Base-by-base conservation (phyloP, 2,888 invertebrate genomes). In the Glyphotaelius pellucidus region DNA sequence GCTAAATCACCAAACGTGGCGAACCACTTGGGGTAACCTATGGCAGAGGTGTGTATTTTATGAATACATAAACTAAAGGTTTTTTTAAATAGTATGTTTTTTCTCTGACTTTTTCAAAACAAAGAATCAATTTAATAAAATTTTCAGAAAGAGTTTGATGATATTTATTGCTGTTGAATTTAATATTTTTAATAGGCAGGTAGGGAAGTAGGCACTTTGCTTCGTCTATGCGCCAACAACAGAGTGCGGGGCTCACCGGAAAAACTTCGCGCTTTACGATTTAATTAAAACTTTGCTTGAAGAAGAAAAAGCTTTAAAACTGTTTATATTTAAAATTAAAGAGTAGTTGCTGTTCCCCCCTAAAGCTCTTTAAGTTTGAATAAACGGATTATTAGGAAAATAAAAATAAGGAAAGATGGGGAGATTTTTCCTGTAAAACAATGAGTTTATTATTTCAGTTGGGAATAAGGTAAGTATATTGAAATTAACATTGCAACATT, bases 261-360 rank as follows among this genome's bases (percentile, higher is more conserved):
- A 42, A 86, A 88, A 88, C 67, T 79, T 88, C 52, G 30, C 47
- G 35, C 31, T 86, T 47, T n/a, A 30, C 67, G 67, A 79, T 88
- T 88, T 88, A 88, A 88, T 88, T 88, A 88, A 88, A 88, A 88
- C 88, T 88, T 88, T 88, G 32, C 67, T 67, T 32, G 31, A 52
- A 79, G 79, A 88, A 88, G 88, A 88, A 88, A 32, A 88, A 52
- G 79, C 88, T 79, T 67, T 67, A 88, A 88, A 88, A 88, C 67
- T 88, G 88, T 88, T 88, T 88, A 88, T 88, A 12, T 67, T 52
- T 79, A 79, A 88, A 88, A 88, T 88, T 88, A 32, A 67, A 35
- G 19, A 67, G 79, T 88, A 88, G 88, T 88, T 88, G 7, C 86
- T n/a, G 47, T 86, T 67, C 25, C 67, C 9, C 67, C 4, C 25